phyloP scores from a whole-genome alignment of 2,888 invertebrate genomes.

The Piscicola geometra region DNA sequence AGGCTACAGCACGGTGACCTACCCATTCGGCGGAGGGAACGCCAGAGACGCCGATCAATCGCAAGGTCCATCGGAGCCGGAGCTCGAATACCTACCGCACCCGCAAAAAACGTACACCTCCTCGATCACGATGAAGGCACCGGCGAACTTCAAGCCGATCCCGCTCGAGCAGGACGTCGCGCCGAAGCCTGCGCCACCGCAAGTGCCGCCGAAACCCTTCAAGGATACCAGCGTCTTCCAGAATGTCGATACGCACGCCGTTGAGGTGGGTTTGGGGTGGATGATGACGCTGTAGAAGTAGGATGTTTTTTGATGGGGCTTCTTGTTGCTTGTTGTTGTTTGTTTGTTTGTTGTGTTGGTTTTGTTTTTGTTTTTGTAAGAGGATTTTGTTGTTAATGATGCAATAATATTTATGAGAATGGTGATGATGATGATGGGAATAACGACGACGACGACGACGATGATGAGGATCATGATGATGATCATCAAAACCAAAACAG shows the following conservation, averaged over 20 bases:
- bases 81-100: conserved; percentile 45
- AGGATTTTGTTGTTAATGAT: background rate
- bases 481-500: conserved; percentile 44
- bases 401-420: background rate
- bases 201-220: conserved; percentile 50
- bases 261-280: conserved; percentile 48
- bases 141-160: conserved; percentile 49
- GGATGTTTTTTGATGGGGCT: background rate
- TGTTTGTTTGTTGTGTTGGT: background rate
- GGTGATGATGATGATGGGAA: too few species aligned
- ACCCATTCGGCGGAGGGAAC: conserved; percentile 40
- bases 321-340: background rate
- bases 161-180: conserved; percentile 47
- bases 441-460: too few species aligned
- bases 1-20: background rate
- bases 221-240: conserved; percentile 52
- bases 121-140: conserved; percentile 45
- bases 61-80: conserved; percentile 44
- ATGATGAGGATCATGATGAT: too few species aligned
- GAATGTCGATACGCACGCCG: conserved; percentile 55
- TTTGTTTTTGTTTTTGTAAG: background rate
- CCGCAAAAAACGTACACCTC: conserved; percentile 43
- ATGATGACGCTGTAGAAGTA: too few species aligned
- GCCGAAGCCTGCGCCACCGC: conserved; percentile 48
- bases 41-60: conserved; percentile 40